These are phyloP conservation scores for Glaucidium brasilianum DNA, from an alignment of 2,113 vertebrate genomes.

Conservation along the genomic window DNA sequence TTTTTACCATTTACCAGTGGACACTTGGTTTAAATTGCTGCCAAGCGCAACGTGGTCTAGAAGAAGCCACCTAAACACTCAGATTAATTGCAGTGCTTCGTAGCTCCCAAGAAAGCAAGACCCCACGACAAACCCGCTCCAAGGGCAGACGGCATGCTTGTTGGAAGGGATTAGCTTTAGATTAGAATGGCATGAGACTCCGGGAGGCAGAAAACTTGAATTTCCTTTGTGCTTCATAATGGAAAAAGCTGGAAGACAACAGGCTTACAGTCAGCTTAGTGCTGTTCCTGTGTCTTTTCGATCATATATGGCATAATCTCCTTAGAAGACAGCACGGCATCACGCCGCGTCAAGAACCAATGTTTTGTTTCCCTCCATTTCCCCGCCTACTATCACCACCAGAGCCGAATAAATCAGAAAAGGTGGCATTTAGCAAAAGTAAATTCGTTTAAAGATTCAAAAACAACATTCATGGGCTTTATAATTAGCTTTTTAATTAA, in stretches of 20 bases:
- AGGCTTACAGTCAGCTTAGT: conserved; percentile 66
- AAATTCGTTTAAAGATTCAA: background rate
- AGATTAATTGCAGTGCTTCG: background rate
- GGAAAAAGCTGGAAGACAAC: conserved; percentile 61
- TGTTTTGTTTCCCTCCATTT: background rate
- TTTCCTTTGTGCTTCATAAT: conserved; percentile 45
- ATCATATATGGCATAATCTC: conserved; percentile 38
- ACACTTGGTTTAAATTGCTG: conserved; percentile 70
- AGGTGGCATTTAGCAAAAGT: background rate
- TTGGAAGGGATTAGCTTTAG: conserved; percentile 25
- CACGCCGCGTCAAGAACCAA: accelerated
- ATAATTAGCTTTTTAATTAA: conserved; percentile 49
- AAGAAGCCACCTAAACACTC: conserved; percentile 40
- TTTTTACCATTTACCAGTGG: conserved; percentile 70
- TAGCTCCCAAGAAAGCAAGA: background rate
- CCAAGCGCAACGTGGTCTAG: conserved; percentile 7
- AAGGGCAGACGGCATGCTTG: background rate
- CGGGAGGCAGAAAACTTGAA: conserved; percentile 35
- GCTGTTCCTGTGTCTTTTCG: conserved; percentile 17
- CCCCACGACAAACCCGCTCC: background rate
- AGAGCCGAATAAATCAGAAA: background rate
- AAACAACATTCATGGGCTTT: background rate
- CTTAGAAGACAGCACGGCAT: background rate
- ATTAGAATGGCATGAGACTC: conserved; percentile 1
- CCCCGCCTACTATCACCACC: background rate